Conservation (phyloP, 2,797 vertebrate species). For the Melopsittacus undulatus region DNA sequence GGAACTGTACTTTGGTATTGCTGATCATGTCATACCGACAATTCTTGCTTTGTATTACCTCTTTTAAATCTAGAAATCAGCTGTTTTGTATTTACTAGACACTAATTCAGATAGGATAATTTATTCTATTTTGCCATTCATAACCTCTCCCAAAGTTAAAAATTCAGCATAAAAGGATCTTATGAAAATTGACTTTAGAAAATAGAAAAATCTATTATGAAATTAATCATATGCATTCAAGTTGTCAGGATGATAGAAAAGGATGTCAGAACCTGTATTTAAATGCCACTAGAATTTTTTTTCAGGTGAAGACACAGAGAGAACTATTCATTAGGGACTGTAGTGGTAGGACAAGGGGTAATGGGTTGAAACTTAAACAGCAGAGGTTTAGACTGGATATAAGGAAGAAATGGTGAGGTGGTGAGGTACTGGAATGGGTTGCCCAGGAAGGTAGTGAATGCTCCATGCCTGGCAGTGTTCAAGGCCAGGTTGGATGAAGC, state of each 20-base stretch:
- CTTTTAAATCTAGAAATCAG: neutral
- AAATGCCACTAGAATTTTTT: neutral
- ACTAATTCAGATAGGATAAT: neutral
- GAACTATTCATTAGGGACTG: neutral
- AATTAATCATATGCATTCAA: neutral
- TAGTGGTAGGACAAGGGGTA: no score
- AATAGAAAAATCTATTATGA: neutral
- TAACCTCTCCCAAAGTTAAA: neutral
- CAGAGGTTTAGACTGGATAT: no score
- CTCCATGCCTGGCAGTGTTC: no score
- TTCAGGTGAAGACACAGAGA: constrained; percentile 23
- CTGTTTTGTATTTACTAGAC: neutral
- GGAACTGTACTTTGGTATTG: neutral
- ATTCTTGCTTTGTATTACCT: neutral
- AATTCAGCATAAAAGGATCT: neutral
- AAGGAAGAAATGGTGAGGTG: no score
- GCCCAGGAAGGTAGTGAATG: no score
- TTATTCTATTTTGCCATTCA: neutral
- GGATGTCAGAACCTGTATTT: neutral
- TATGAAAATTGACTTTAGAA: neutral
- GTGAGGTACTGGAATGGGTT: no score
- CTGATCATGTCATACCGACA: neutral
- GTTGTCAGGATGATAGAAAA: neutral
- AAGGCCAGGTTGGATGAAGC: no score
- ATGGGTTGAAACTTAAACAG: no score